These are phyloP conservation scores for Puma concolor DNA, from an alignment of 2,113 vertebrate genomes.

Conservation along the genomic window DNA sequence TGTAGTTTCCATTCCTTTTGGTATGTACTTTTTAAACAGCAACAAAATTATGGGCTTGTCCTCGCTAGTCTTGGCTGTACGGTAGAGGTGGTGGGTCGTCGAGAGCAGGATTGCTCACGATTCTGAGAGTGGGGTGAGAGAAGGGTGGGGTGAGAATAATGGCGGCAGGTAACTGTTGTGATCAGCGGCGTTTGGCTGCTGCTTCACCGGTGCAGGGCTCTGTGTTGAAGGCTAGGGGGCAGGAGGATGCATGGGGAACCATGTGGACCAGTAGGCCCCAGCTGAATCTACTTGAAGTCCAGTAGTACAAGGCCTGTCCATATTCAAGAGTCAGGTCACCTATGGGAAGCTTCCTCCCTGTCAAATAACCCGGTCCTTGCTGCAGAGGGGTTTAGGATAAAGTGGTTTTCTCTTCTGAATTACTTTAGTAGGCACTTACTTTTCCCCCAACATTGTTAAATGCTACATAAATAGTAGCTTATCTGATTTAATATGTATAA, in stretches of 20 bases:
- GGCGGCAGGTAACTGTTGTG: background rate
- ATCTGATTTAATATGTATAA: background rate
- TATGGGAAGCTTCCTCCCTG: background rate
- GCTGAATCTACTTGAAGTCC: background rate
- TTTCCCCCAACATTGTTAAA: background rate
- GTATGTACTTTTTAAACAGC: background rate
- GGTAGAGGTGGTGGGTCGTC: background rate
- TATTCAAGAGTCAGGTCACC: background rate
- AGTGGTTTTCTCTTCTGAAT: background rate
- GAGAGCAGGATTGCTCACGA: background rate
- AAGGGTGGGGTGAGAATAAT: background rate
- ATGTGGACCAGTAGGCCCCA: background rate
- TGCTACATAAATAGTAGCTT: background rate
- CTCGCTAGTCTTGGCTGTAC: background rate
- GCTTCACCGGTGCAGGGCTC: background rate
- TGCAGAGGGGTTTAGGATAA: background rate
- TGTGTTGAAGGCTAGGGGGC: background rate
- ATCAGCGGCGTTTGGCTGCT: background rate
- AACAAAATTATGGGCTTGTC: background rate
- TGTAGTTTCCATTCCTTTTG: background rate
- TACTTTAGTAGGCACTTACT: background rate
- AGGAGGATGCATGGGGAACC: background rate
- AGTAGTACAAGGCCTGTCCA: background rate
- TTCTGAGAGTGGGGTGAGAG: background rate
- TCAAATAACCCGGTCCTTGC: background rate